Evolutionary conservation across 2,888 invertebrate genomes (phyloP), one percentile per base, ranked within the genome.

Genomic region (Ametastegia equiseti): DNA sequence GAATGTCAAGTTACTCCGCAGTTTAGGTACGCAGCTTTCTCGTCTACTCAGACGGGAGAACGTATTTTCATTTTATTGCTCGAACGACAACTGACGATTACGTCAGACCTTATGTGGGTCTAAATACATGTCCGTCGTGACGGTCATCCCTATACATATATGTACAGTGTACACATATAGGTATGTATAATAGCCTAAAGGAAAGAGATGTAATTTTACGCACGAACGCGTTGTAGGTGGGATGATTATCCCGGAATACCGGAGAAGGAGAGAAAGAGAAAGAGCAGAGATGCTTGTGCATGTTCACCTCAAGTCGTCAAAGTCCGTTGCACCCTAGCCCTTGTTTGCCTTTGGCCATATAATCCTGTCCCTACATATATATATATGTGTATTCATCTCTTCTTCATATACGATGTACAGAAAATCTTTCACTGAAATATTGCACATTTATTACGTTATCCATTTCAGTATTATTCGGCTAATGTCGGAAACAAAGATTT

Each of bases 161-260:
- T 30, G 27, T 27, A 13, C 36, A n/a, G 19, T 81, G 65, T 67
- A 65, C 80, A 73, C 60, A 9, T 11, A 2, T 42, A 54, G 13
- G 23, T 79, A 30, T 57, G 50, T 79, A 39, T n/a, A 54, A 50
- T 23, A 45, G 23, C 50, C 50, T 57, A 23, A 50, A 77, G 77
- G 81, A 69, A 80, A 79, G 54, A 84, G 80, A 84, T 81, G 80
- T 82, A 81, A 84, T 85, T 83, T 83, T 82, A 83, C 84, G 81
- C 82, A 83, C 81, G 81, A 81, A 83, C 79, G 80, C 83, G 83
- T 85, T 82, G 80, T 84, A 84, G 84, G 82, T 84, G 83, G 82
- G 82, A 82, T 82, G 84, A 81, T 84, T 84, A 84, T 82, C 78
- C 54, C 81, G 60, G 83, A 82, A 85, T 83, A 83, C 83, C 81